A percentile compares a stretch with the other conserved stretches of the same genome.
Evolutionary conservation across 2,797 vertebrate species (phyloP).

Genomic region (Pempheris klunzingeri): DNA sequence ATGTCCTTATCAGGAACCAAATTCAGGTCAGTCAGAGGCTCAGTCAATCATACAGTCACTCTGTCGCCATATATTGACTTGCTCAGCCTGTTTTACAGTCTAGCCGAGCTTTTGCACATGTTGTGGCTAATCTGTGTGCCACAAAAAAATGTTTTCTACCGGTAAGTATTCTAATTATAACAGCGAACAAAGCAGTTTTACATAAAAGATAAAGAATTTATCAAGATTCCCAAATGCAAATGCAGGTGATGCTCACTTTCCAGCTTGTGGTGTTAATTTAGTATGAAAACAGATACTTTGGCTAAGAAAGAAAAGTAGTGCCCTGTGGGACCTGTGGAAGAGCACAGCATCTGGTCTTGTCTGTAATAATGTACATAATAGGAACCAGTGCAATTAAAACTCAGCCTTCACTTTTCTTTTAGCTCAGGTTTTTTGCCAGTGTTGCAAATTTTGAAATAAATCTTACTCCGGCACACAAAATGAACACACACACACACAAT

Average conservation of each 20-base stretch:
- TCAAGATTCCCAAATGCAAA: constrained; percentile 29
- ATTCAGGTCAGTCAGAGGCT: constrained; percentile 48
- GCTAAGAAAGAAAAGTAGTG: background rate
- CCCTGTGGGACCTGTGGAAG: constrained; percentile 6
- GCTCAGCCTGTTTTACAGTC: constrained; percentile 14
- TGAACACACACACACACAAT: constrained; percentile 11
- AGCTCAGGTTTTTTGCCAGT: constrained; percentile 20
- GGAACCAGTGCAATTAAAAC: constrained; percentile 35
- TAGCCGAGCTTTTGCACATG: constrained; percentile 7
- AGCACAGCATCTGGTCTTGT: constrained; percentile 34
- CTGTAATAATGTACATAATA: background rate
- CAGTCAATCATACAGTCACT: constrained; percentile 38
- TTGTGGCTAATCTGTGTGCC: constrained; percentile 9
- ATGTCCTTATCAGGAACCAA: constrained; percentile 43
- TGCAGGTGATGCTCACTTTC: constrained; percentile 1
- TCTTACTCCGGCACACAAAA: constrained; percentile 15
- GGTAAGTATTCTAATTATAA: constrained; percentile 38
- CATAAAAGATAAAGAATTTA: constrained; percentile 12
- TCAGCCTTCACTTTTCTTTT: background rate
- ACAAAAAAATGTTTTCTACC: constrained; percentile 22
- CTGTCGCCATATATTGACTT: constrained; percentile 15
- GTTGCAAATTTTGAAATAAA: constrained; percentile 17
- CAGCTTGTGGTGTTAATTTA: constrained; percentile 23
- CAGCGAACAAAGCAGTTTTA: constrained; percentile 25
- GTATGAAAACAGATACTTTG: background rate